Evolutionary conservation across 2,113 vertebrate species (phyloP).

Genomic region (Epinephelus moara): DNA sequence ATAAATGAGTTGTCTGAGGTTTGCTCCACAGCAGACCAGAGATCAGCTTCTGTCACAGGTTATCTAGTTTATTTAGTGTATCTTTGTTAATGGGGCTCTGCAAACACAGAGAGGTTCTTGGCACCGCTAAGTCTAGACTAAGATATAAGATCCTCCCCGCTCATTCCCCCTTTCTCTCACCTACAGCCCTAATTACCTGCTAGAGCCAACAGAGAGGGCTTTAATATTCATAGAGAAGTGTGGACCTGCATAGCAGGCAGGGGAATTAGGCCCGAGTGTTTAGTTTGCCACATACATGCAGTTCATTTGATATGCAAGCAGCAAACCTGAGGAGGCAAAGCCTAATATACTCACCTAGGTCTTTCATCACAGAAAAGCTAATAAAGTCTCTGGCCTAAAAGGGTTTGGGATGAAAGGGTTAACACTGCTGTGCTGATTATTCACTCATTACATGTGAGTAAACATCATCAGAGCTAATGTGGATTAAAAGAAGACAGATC

Average conservation of each 20-base stretch:
- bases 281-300: slow-evolving; percentile 73
- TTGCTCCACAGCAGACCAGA: neutral
- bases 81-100: slow-evolving; percentile 67
- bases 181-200: slow-evolving; percentile 63
- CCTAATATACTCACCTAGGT: slow-evolving; percentile 72
- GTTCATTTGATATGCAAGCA: slow-evolving; percentile 82
- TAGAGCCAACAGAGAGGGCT: slow-evolving; percentile 60
- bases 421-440: slow-evolving; percentile 76
- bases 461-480: slow-evolving; percentile 72
- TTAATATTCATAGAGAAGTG: slow-evolving; percentile 80
- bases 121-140: slow-evolving; percentile 83
- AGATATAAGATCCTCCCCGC: slow-evolving; percentile 19
- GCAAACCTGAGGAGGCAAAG: slow-evolving; percentile 52
- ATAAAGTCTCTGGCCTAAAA: slow-evolving; percentile 54
- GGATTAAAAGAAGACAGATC: slow-evolving; percentile 60
- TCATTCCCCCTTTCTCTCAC: slow-evolving; percentile 48
- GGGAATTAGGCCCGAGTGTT: slow-evolving; percentile 73
- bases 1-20: neutral
- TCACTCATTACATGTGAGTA: slow-evolving; percentile 81
- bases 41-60: slow-evolving; percentile 24
- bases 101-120: slow-evolving; percentile 69
- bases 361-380: slow-evolving; percentile 76
- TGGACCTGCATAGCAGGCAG: slow-evolving; percentile 69
- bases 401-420: slow-evolving; percentile 74
- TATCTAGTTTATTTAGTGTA: slow-evolving; percentile 65